Percentiles rank a stretch among this genome's conserved stretches.
Conservation (phyloP, 2,113 vertebrate species). For the Crotophaga sulcirostris region DNA sequence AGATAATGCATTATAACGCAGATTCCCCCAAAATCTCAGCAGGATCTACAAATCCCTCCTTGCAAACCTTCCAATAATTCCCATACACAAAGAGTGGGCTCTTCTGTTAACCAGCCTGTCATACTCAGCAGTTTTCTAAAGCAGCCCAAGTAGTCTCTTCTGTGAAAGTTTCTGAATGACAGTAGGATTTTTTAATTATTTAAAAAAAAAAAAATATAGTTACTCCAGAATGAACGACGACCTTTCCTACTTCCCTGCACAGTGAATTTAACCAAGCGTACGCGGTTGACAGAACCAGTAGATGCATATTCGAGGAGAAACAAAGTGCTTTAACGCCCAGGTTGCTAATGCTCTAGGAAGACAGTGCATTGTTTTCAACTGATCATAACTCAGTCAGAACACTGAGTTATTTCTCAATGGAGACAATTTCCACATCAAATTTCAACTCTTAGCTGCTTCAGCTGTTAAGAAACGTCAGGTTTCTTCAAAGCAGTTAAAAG, state of each 20-base stretch:
- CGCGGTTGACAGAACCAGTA: neutral
- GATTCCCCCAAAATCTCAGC: slow-evolving; percentile 27
- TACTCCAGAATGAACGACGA: neutral
- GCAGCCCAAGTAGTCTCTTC: neutral
- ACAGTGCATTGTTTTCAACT: neutral
- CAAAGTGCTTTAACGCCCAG: neutral
- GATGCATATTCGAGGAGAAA: neutral
- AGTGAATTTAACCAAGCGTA: neutral
- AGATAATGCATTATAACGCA: slow-evolving; percentile 33
- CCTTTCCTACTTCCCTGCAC: neutral
- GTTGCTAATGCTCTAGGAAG: neutral
- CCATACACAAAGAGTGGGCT: neutral
- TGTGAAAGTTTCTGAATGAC: neutral
- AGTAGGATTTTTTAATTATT: neutral
- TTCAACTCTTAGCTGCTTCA: neutral
- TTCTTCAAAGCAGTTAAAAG: neutral
- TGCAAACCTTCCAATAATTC: slow-evolving; percentile 3
- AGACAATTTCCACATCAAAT: neutral
- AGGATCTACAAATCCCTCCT: slow-evolving; percentile 48
- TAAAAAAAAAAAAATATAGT: neutral
- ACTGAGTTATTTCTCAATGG: neutral
- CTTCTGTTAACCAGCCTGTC: neutral
- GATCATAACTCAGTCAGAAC: neutral
- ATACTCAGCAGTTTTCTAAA: neutral
- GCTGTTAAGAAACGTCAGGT: no score